These are phyloP conservation scores for Serinus canaria DNA, from an alignment of 2,113 vertebrate genomes.

Conservation along the genomic window DNA sequence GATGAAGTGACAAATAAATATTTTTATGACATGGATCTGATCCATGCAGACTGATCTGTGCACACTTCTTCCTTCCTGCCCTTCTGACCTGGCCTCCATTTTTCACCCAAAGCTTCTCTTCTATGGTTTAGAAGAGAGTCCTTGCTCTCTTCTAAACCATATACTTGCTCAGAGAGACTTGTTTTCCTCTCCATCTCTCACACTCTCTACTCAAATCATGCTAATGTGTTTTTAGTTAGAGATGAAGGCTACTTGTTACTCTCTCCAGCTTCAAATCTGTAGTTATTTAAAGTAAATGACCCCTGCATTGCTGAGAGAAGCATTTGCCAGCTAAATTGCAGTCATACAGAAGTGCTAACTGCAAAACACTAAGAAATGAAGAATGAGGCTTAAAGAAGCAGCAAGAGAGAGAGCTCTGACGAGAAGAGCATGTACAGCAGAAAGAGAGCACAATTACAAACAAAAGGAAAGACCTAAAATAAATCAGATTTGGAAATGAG, in stretches of 20 bases:
- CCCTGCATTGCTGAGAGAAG: not conserved
- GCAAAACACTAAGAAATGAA: not conserved
- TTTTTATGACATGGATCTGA: not conserved
- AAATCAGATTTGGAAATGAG: not conserved
- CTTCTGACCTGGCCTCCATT: conserved; percentile 30
- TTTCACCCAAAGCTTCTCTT: not conserved
- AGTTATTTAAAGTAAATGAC: not conserved
- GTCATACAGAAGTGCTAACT: not conserved
- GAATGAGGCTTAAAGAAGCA: not conserved
- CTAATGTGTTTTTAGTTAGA: not conserved
- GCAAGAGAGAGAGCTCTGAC: not conserved
- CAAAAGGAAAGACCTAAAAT: not conserved
- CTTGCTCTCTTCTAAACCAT: not conserved
- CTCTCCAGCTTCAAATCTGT: not conserved
- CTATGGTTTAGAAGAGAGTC: no score
- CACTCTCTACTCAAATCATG: not conserved
- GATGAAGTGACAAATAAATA: not conserved
- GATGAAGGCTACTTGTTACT: not conserved
- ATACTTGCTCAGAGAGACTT: not conserved
- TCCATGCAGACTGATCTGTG: not conserved
- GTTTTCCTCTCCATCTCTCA: not conserved
- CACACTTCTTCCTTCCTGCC: conserved; percentile 67
- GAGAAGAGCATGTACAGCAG: not conserved
- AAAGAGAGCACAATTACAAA: not conserved
- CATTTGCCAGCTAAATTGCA: not conserved